Evolutionary conservation across 1,140 invertebrate species (phyloP).

Genomic region (Scaptomyza montana): DNA sequence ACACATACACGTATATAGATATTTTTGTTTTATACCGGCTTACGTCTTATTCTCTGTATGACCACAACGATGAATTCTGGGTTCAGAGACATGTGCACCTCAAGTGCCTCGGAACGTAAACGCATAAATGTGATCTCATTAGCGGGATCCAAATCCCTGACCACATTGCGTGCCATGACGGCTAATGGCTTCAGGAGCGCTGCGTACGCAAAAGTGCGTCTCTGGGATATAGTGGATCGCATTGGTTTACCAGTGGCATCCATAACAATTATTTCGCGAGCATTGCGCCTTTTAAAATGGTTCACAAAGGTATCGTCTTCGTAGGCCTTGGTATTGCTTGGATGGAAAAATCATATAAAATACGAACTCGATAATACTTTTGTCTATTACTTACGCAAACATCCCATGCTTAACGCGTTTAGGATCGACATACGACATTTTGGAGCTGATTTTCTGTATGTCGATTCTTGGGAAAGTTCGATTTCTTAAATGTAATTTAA

Average conservation of each 20-base stretch:
- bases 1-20: neutral
- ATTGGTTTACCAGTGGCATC: conserved; percentile 40
- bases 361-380: neutral
- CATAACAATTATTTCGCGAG: conserved; percentile 54
- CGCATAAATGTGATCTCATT: conserved; percentile 94
- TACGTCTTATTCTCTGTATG: conserved; percentile 37
- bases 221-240: conserved; percentile 50
- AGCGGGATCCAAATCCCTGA: conserved; percentile 90
- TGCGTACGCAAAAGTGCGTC: conserved; percentile 30
- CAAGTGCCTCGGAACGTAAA: conserved; percentile 94
- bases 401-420: too few species aligned
- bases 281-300: conserved; percentile 44
- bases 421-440: neutral
- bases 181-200: conserved; percentile 84
- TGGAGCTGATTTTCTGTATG: neutral
- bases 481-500: neutral
- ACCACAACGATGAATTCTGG: conserved; percentile 45
- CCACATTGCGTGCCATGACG: conserved; percentile 88
- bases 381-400: neutral
- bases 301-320: conserved; percentile 55
- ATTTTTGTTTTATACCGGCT: neutral
- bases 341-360: neutral
- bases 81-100: conserved; percentile 84
- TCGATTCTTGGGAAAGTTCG: neutral
- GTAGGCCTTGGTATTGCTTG: conserved; percentile 33